Evolutionary conservation across 2,888 invertebrate genomes (phyloP), one percentile per base, ranked within the genome.

Genomic region (Habroteleia sp.): DNA sequence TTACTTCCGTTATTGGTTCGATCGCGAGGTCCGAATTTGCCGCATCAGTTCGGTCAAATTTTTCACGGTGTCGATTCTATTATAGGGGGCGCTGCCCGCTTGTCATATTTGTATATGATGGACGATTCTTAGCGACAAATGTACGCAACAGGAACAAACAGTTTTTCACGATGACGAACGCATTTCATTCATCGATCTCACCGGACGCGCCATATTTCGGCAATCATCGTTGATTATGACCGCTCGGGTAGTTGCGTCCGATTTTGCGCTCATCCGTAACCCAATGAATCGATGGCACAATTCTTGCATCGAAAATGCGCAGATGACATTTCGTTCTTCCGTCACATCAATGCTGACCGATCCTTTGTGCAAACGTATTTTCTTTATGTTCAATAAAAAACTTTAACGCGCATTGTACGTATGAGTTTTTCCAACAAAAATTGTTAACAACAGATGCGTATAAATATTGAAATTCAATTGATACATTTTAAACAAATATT

Each of bases 81-180:
- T 84, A 80, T 82, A 81, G 82, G 79, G 80, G 81, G 81, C 84
- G 84, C 83, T 82, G 80, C 81, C 85, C 85, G 85, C 80, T 85
- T 88, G 88, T 88, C 88, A 88, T 88, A 88, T 88, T 88, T 88
- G 85, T 84, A 79, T 88, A 88, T 88, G 88, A 88, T 88, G 87
- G 85, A 88, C 88, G 88, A 88, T 84, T 84, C 74, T 77, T 79
- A 66, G 65, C 63, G 68, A 60, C 73, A 68, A 77, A 76, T 68
- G 77, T 71, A 74, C 65, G 76, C 60, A 75, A 80, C 60, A 77
- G 80, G 80, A 66, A 76, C 85, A 84, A 84, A 84, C 82, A 78
- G 83, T 81, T 81, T 77, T 77, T 74, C 74, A 71, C 80, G 81
- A 87, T 88, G 88, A 88, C 88, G 84, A 81, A 79, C 82, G 79